Percentiles rank a stretch among this genome's conserved stretches.
Evolutionary conservation across 2,888 invertebrate genomes (phyloP).

Genomic region (Trachelus troglodyta): DNA sequence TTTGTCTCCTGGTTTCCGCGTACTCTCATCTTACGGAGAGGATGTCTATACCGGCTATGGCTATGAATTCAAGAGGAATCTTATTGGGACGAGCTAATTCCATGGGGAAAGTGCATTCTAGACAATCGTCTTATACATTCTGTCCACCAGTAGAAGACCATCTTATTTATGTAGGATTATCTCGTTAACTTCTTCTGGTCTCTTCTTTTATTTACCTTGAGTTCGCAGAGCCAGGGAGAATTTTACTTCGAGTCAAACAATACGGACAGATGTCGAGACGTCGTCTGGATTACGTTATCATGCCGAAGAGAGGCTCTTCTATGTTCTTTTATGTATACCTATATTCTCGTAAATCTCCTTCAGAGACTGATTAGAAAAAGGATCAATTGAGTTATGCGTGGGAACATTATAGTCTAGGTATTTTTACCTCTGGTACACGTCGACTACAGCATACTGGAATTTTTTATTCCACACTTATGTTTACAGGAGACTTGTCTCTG

Average conservation of each 20-base stretch:
- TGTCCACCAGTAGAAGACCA: neutral
- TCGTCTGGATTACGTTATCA: neutral
- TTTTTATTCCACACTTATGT: too few species aligned
- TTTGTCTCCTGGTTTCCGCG: neutral
- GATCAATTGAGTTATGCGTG: too few species aligned
- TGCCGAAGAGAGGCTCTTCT: too few species aligned
- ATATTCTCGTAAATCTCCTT: too few species aligned
- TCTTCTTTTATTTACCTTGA: neutral
- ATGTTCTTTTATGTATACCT: too few species aligned
- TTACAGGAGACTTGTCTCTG: too few species aligned
- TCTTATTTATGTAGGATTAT: neutral
- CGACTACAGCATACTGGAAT: too few species aligned
- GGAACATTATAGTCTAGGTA: too few species aligned
- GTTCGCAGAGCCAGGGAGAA: neutral
- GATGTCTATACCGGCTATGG: neutral
- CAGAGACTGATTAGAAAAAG: too few species aligned
- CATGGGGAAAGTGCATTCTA: neutral
- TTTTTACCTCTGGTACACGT: too few species aligned
- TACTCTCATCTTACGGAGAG: neutral
- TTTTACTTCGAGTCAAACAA: neutral
- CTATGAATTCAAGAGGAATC: neutral
- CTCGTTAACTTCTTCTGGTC: neutral
- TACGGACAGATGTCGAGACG: neutral
- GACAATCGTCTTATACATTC: neutral
- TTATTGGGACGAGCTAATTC: neutral